Base-by-base conservation (phyloP, 2,888 invertebrate genomes). In the Charanyca ferruginea region DNA sequence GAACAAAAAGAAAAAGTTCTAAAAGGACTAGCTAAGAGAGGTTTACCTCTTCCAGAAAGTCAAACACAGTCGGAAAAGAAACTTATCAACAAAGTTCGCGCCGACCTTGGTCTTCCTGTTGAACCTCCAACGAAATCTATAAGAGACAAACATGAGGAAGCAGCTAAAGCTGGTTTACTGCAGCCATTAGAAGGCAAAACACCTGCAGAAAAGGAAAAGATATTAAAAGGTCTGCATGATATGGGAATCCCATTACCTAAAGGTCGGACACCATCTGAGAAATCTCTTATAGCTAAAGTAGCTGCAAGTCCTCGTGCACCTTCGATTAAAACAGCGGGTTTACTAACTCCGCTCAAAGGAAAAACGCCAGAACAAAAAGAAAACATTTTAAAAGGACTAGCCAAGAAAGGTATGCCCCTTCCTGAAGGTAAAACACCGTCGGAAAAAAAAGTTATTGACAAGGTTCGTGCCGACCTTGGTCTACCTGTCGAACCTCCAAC, bases 241-340 rank as follows among this genome's bases (percentile, higher is more conserved):
- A 41, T 67, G 11, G 88, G 87, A 0, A 69, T 69, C 23, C 61
- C 35, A 1, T 78, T 22, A 70, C 89, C 16, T 60, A 84, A 81
- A 69, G 87, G 85, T 0, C 48, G 83, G 11, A 85, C 84, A 1
- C 38, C 81, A 11, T 88, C 87, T 42, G 80, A 85, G 57, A 85
- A 81, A 65, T 67, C 73, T 13, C 44, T 74, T 8, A 61, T 80
- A 23, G 45, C 73, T 0, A 72, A 69, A 52, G 11, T 69, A 4
- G 59, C 52, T n/a, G 51, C 38, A 22, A 35, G n/a, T 0, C 25
- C 66, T 4, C 51, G 18, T 28, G 8, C 11, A 13, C 32, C 45
- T 1, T 42, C 53, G 2, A 3, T 58, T 9, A 22, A 18, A 13
- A 62, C 28, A 45, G 69, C 60, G 16, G 16, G 38, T 38, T 38